Evolutionary conservation across 1,140 invertebrate genomes (phyloP).

Genomic region (Heliconius nattereri): DNA sequence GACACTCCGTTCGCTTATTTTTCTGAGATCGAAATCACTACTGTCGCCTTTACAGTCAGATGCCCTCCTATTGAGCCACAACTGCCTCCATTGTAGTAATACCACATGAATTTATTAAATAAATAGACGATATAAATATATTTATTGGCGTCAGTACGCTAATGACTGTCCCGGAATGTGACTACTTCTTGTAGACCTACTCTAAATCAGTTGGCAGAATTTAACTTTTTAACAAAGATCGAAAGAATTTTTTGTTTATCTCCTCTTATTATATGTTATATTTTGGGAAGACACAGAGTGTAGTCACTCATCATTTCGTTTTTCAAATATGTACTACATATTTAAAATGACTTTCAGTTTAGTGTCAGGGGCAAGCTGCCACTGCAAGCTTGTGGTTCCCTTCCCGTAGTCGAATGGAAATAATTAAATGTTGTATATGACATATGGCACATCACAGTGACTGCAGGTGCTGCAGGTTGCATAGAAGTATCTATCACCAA

Average conservation of each 20-base stretch:
- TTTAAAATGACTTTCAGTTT: not conserved
- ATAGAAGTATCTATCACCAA: too few relatives aligned
- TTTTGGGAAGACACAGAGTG: not conserved
- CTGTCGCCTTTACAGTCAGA: too few relatives aligned
- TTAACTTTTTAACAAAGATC: not conserved
- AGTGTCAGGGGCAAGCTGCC: too few relatives aligned
- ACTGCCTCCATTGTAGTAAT: too few relatives aligned
- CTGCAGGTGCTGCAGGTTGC: too few relatives aligned
- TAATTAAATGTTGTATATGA: too few relatives aligned
- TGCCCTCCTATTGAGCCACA: too few relatives aligned
- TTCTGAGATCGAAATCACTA: too few relatives aligned
- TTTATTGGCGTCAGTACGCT: not conserved
- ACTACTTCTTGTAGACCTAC: not conserved
- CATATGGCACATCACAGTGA: too few relatives aligned
- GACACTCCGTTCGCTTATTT: too few relatives aligned
- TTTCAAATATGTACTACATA: not conserved
- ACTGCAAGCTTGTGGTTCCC: too few relatives aligned
- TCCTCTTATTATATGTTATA: not conserved
- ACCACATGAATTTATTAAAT: not conserved
- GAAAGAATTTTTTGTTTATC: not conserved
- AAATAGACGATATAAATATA: not conserved
- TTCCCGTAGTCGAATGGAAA: too few relatives aligned
- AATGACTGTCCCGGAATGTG: conserved; percentile 12
- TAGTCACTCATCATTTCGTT: not conserved
- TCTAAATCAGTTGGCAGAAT: not conserved